A percentile compares a stretch with the other conserved stretches of the same genome.
Conservation (phyloP, 1,140 invertebrate genomes). For the Drosophila varians region DNA sequence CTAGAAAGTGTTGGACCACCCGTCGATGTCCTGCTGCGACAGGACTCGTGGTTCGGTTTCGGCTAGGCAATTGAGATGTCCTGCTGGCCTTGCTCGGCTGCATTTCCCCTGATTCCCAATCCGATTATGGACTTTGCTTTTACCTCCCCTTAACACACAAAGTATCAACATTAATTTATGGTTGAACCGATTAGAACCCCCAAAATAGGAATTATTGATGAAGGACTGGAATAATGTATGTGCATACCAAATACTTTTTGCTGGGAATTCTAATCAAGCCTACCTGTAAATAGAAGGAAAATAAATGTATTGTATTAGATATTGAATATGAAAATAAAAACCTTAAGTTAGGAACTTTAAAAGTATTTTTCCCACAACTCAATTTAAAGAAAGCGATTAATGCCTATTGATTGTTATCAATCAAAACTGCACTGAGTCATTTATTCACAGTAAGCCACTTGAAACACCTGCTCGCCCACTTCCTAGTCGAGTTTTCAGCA, state of each 20-base stretch:
- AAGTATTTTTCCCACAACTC: neutral
- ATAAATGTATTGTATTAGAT: conserved; percentile 13
- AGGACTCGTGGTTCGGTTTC: conserved; percentile 68
- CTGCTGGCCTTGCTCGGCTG: conserved; percentile 62
- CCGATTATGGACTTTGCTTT: conserved; percentile 69
- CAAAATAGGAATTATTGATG: conserved; percentile 58
- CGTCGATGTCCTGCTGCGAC: conserved; percentile 68
- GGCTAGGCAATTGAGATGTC: conserved; percentile 71
- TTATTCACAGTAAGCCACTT: conserved; percentile 25
- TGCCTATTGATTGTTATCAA: conserved; percentile 28
- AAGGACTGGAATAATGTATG: conserved; percentile 7
- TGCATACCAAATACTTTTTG: conserved; percentile 28
- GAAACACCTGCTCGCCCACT: conserved; percentile 23
- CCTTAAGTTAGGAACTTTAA: neutral
- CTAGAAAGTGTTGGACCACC: conserved; percentile 74
- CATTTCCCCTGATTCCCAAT: conserved; percentile 46
- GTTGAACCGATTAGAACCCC: conserved; percentile 66
- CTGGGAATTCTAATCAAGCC: conserved; percentile 56
- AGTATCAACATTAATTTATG: conserved; percentile 75
- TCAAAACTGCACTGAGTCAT: conserved; percentile 7
- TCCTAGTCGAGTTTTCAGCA: conserved; percentile 39
- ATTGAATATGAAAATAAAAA: neutral
- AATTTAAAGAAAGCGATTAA: neutral
- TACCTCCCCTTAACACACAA: conserved; percentile 34
- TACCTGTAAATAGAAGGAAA: conserved; percentile 56